Percentiles rank a stretch among this genome's conserved stretches.
Conservation (phyloP, 2,888 invertebrate species). For the Baccha elongata region DNA sequence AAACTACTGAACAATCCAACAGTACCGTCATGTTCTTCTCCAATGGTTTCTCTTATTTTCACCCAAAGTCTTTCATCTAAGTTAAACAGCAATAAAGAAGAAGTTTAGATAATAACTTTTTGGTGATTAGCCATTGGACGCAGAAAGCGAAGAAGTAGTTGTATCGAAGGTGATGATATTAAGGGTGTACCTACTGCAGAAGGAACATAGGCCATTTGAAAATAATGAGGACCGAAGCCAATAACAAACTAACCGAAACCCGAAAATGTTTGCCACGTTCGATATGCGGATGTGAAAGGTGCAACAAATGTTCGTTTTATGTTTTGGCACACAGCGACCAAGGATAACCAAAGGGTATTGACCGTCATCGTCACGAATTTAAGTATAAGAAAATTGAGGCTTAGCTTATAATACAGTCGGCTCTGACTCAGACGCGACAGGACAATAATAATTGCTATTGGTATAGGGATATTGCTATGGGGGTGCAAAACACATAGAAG, state of each 20-base stretch:
- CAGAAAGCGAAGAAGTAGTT: not conserved
- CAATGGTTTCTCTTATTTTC: not conserved
- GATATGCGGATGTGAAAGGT: constrained; percentile 58
- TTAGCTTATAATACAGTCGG: constrained; percentile 47
- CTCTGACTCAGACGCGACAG: constrained; percentile 32
- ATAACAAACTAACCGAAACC: constrained; percentile 25
- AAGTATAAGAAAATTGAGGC: constrained; percentile 42
- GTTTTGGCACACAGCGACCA: constrained; percentile 39
- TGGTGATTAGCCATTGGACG: constrained; percentile 35
- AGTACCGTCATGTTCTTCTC: constrained; percentile 48
- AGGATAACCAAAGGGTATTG: constrained; percentile 72
- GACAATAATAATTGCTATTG: constrained; percentile 71
- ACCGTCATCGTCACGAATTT: constrained; percentile 57
- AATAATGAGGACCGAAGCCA: constrained; percentile 50
- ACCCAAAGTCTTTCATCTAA: constrained; percentile 29
- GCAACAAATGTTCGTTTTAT: constrained; percentile 41
- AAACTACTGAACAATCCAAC: constrained; percentile 50
- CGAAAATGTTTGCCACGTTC: constrained; percentile 40
- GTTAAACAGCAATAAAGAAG: constrained; percentile 2
- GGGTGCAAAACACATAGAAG: constrained; percentile 55
- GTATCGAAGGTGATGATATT: not conserved
- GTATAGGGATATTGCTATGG: constrained; percentile 64
- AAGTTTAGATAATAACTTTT: constrained; percentile 28
- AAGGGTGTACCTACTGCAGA: not conserved
- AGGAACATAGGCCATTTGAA: constrained; percentile 38